Base-by-base conservation (phyloP, 2,113 vertebrate genomes). In the Pterocles gutturalis region DNA sequence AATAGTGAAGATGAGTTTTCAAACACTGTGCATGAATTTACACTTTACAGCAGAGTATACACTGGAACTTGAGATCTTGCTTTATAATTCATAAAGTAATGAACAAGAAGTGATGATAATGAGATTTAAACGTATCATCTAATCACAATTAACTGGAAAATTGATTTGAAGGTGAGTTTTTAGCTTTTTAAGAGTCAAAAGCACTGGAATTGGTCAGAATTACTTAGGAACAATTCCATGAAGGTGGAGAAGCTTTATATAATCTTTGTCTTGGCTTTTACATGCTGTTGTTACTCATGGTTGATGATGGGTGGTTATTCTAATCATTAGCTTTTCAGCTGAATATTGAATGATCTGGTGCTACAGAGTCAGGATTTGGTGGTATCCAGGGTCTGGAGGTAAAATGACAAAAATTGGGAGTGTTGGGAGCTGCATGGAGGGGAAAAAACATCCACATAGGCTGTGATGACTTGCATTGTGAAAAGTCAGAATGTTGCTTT, bases 351-450 rank as follows among this genome's bases (percentile, higher is more conserved):
- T 9, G 2, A 24, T 79, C 46, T 57, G 34, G 9, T 65, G 11
- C 24, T 83, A 31, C 28, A 62, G 14, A n/a, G 28, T 43, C 26
- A 48, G 26, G 26, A 3, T 36, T 57, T 58, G 29, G 13, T 57
- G 15, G 5, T 55, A 34, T 43, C 15, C 5, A 14, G 19, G 7
- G 15, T 94, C 21, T 49, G 53, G 28, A 81, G n/a, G 33, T 48
- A 84, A 76, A 87, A 77, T 55, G 21, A 45, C 17, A 57, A 22
- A 90, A 76, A 41, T 2, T 28, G 26, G 17, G 31, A 33, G 26
- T 2, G 0, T 13, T 34, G 5, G 36, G 19, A 13, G 18, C 25
- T 26, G 5, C 9, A 4, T 12, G 3, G n/a, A 17, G 29, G 5
- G 13, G 11, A 2, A 0, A 7, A 26, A 11, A 49, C 60, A 21